Evolutionary conservation across 2,113 vertebrate species (phyloP).

Genomic region (Oplegnathus fasciatus): DNA sequence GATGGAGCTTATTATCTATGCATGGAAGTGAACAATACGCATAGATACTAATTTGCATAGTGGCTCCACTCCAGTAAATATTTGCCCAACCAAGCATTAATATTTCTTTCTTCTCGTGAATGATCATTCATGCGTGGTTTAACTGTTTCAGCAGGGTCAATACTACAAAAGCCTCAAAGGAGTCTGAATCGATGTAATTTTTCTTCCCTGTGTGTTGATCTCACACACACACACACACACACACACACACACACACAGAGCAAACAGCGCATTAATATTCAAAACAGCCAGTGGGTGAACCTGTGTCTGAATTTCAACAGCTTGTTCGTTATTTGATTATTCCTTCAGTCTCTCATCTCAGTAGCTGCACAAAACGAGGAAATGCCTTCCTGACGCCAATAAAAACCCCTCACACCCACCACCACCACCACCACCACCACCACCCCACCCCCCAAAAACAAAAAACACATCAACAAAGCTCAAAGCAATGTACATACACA

Average conservation of each 20-base stretch:
- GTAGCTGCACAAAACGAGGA: conserved; percentile 44
- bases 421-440: too few species aligned
- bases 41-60: conserved; percentile 22
- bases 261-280: conserved; percentile 64
- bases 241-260: conserved; percentile 27
- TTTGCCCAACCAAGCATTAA: conserved; percentile 20
- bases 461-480: not conserved
- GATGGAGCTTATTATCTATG: conserved; percentile 21
- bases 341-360: conserved; percentile 52
- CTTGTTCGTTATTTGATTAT: conserved; percentile 61
- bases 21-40: conserved; percentile 2
- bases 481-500: conserved; percentile 24
- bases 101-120: conserved; percentile 9
- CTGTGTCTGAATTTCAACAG: conserved; percentile 53
- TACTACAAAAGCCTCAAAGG: conserved; percentile 26
- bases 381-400: conserved; percentile 42
- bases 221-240: conserved; percentile 14
- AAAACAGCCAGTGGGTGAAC: conserved; percentile 55
- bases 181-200: conserved; percentile 48
- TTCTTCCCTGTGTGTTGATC: conserved; percentile 30
- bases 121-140: conserved; percentile 38
- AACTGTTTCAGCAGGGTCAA: conserved; percentile 52
- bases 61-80: conserved; percentile 27
- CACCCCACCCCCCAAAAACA: not conserved
- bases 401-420: not conserved